Base-by-base conservation (phyloP, 2,113 vertebrate genomes). In the Columbina picui region DNA sequence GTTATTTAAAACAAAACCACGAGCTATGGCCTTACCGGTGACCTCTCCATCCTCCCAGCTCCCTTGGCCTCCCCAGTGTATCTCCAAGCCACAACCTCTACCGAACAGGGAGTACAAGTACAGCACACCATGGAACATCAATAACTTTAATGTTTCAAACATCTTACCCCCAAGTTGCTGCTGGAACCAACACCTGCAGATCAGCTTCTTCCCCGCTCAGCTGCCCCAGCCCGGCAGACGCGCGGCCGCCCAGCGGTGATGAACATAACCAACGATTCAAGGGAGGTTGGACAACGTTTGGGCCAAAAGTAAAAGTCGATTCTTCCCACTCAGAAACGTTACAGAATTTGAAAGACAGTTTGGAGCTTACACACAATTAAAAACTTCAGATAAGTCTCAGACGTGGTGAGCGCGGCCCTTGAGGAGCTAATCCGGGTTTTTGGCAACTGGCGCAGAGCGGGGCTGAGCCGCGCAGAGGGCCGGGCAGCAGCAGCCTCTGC, bases 401-500 rank as follows among this genome's bases (percentile, higher is more conserved):
- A 25, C 3, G 4, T 0, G 7, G 34, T 12, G 22, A 73, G 81
- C 29, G 19, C 36, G 29, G 18, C 39, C 1, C 32, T 20, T 27
- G 0, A 34, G 70, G 39, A 85, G 78, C 30, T 34, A 30, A 73
- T 56, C 38, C 1, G 0, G 2, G 32, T 52, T 38, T 43, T 7
- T 53, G 14, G 65, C 15, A 8, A 52, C 25, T 47, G 45, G 8
- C 8, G 1, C 1, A 5, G 74, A 14, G 38, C 20, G 25, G 6
- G 32, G 5, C 39, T 17, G 34, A 38, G 50, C 30, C 2, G 10
- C 25, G 21, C 34, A 5, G 17, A 22, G 26, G 12, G n/a, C n/a
- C 16, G 55, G 27, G n/a, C 45, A 18, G 52, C 13, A 25, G 34
- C 57, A 16, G n/a, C 15, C 41, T 45, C 43, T 45, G 43, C 9